Base-by-base conservation (phyloP, 1,140 invertebrate species). In the Halesus radiatus region DNA sequence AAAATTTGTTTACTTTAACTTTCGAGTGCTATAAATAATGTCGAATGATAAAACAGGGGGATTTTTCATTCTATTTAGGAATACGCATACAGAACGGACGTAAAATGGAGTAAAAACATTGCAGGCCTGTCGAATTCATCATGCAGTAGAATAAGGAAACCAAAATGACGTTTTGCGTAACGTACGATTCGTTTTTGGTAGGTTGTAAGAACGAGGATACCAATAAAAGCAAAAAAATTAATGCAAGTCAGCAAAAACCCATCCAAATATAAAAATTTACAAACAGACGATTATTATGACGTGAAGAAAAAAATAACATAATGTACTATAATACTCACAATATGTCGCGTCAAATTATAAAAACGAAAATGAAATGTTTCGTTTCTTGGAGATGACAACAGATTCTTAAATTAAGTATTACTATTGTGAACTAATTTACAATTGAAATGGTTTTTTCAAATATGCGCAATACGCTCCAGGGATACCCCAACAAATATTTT, bases 401-500 rank as follows among this genome's bases (percentile, higher is more conserved):
- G 18, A 60, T 58, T 45, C 22, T 23, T n/a, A 20, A 76, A 32
- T 64, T 52, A 23, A 64, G 8, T 64, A 60, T 58, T 5, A 60
- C 56, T 60, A 56, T 16, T 58, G 29, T 18, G 5, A 15, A 75
- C 45, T 60, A n/a, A 8, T 73, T 75, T 32, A 60, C 16, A 16
- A 37, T 29, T 37, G 3, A 37, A 22, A 32, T 58, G 10, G 16
- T 50, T 54, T 66, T 56, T 76, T 62, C 56, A 68, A 78, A 78
- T 66, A 70, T 78, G 64, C 76, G 64, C 76, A 78, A 66, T 78
- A 78, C 45, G 16, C 26, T 56, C 20, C 3, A 22, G 62, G 16
- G 60, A 78, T 54, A 78, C 52, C 60, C 22, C 53, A 72, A 79
- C 53, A 79, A 79, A 72, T 79, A 72, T 79, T 72, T 72, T 73